Conservation (phyloP, 1,140 invertebrate species). For the Aradophagus sp. region DNA sequence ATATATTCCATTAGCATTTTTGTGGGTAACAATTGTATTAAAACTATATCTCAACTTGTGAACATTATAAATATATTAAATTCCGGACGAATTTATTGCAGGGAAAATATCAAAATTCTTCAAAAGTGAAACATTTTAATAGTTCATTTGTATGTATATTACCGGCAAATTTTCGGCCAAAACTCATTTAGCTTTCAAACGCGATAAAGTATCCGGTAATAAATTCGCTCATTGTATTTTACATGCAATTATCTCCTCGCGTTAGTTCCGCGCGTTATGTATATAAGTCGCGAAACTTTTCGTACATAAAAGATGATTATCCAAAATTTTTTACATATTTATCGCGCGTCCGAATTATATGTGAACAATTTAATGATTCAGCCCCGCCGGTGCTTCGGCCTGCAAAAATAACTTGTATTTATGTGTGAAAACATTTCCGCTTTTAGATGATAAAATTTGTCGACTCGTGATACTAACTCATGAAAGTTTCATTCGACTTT, state of each 20-base stretch:
- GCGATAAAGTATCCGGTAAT: slow-evolving; percentile 8
- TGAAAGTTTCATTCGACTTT: slow-evolving; percentile 8
- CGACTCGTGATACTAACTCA: slow-evolving; percentile 15
- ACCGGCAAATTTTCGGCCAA: too few relatives aligned
- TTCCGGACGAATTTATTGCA: too few relatives aligned
- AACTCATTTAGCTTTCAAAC: too few relatives aligned
- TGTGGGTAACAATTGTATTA: too few relatives aligned
- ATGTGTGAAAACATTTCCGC: slow-evolving; percentile 13
- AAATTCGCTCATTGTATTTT: slow-evolving; percentile 19
- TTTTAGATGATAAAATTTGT: slow-evolving; percentile 13
- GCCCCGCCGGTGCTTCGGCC: background rate
- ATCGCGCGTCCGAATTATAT: slow-evolving; percentile 7
- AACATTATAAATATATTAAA: too few relatives aligned
- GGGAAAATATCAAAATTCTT: too few relatives aligned
- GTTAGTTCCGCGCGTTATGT: background rate
- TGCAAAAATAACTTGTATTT: slow-evolving; percentile 9
- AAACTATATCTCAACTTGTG: too few relatives aligned
- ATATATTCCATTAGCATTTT: too few relatives aligned
- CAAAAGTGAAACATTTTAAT: too few relatives aligned
- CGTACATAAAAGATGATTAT: slow-evolving; percentile 16
- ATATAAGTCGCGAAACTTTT: slow-evolving; percentile 19
- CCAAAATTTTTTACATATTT: slow-evolving; percentile 22
- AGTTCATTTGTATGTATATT: too few relatives aligned
- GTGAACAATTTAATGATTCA: slow-evolving; percentile 13
- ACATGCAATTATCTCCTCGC: slow-evolving; percentile 19